Evolutionary conservation across 92 coral and sea anemone species (phyloP).

Genomic region (Epizoanthus stellaris): DNA sequence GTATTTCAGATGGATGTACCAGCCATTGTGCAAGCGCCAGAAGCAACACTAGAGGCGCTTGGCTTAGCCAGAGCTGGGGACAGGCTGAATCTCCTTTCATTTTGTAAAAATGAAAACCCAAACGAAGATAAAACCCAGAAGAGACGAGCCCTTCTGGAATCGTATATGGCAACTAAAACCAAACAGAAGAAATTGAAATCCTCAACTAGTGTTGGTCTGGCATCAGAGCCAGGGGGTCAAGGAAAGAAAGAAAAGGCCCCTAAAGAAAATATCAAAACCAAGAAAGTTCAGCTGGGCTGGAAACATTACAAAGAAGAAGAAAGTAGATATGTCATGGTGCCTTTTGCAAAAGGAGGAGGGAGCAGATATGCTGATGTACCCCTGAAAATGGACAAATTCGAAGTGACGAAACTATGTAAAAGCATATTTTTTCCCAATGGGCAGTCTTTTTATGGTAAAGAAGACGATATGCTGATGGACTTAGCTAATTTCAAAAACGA

Average conservation of each 20-base stretch:
- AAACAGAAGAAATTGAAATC: constrained; percentile 2
- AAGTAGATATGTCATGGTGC: constrained; percentile 49
- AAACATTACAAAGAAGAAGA: constrained; percentile 63
- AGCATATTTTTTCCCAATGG: constrained; percentile 60
- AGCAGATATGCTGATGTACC: constrained; percentile 56
- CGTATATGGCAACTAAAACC: constrained; percentile 33
- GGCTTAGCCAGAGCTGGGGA: constrained; percentile 64
- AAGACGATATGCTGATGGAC: constrained; percentile 50
- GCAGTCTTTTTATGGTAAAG: constrained; percentile 54
- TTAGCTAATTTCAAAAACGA: constrained; percentile 41
- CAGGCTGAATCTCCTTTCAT: constrained; percentile 52
- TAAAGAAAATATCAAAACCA: constrained; percentile 37
- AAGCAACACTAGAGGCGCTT: constrained; percentile 50
- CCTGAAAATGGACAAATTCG: constrained; percentile 33
- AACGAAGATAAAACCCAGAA: constrained; percentile 12
- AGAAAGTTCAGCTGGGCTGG: constrained; percentile 58
- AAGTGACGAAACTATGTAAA: constrained; percentile 58
- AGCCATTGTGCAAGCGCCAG: constrained; percentile 53
- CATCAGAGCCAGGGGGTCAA: constrained; percentile 9
- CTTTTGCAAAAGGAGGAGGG: constrained; percentile 66
- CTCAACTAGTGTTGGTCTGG: neutral
- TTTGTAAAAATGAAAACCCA: constrained; percentile 38
- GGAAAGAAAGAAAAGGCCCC: constrained; percentile 24
- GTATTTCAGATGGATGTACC: constrained; percentile 61
- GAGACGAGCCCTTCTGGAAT: constrained; percentile 58